A percentile compares a stretch with the other conserved stretches of the same genome.
Evolutionary conservation across 2,113 vertebrate genomes (phyloP).

Genomic region (Scalopus aquaticus): DNA sequence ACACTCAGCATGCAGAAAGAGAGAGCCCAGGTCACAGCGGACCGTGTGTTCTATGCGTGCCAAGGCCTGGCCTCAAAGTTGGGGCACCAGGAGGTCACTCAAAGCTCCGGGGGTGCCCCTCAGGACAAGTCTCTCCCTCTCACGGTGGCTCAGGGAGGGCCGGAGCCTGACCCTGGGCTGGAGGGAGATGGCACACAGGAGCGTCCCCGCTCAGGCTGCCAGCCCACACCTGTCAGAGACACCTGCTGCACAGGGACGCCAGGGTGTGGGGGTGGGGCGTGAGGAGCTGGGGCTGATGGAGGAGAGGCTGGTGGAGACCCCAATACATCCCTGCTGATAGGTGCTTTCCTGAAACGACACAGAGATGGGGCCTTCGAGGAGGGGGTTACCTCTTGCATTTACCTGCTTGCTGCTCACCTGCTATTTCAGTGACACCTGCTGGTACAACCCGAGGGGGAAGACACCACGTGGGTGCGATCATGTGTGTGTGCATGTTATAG

Average conservation of each 20-base stretch:
- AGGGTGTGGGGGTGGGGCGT: background rate
- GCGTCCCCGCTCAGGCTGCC: background rate
- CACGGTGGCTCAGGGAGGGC: background rate
- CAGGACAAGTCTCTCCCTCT: background rate
- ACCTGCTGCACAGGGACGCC: background rate
- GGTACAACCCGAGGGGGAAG: fast-evolving
- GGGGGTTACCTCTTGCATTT: fast-evolving
- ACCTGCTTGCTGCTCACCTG: fast-evolving
- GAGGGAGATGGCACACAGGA: fast-evolving
- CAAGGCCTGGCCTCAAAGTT: background rate
- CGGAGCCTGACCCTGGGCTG: background rate
- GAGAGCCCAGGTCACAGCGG: too few relatives aligned
- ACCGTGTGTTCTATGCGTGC: too few relatives aligned
- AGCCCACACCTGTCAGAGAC: background rate
- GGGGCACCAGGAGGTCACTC: background rate
- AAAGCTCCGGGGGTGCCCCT: background rate
- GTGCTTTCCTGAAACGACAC: background rate
- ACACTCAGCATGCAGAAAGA: too few relatives aligned
- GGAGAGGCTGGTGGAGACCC: fast-evolving
- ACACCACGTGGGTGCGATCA: background rate
- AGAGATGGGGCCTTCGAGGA: background rate
- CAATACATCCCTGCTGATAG: background rate
- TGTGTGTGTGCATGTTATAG: fast-evolving
- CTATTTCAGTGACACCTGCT: background rate
- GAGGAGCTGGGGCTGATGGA: too few relatives aligned